Evolutionary conservation across 2,113 vertebrate species (phyloP).

Genomic region (Onychostruthus taczanowskii): DNA sequence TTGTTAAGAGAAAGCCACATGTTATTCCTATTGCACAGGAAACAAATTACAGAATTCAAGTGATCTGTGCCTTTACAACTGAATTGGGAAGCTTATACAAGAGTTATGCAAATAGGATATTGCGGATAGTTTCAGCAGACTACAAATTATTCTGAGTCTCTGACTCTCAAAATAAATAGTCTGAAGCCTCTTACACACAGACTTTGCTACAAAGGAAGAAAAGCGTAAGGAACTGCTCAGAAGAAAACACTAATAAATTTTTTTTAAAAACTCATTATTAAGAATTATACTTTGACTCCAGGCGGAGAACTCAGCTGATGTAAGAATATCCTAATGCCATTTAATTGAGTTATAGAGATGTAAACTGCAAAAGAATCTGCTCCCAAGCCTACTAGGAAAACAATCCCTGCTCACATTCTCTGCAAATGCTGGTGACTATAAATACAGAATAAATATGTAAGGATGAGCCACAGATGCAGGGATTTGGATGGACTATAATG

Average conservation of each 20-base stretch:
- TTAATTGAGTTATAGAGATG: constrained; percentile 49
- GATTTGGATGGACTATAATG: neutral
- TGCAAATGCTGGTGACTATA: constrained; percentile 6
- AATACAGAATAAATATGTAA: neutral
- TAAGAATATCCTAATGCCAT: constrained; percentile 47
- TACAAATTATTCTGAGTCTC: constrained; percentile 13
- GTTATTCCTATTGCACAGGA: neutral
- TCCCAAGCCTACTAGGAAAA: constrained; percentile 14
- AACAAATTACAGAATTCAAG: neutral
- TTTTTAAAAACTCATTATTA: neutral
- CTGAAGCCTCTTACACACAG: neutral
- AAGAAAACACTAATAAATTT: constrained; percentile 16
- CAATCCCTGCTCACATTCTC: neutral
- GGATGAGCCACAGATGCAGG: neutral
- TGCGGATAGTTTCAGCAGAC: neutral
- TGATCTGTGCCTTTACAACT: constrained; percentile 19
- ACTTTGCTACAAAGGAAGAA: neutral
- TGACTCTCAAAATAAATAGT: neutral
- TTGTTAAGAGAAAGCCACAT: neutral
- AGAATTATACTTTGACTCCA: neutral
- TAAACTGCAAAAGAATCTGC: neutral
- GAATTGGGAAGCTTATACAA: neutral
- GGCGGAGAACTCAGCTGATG: constrained; percentile 17
- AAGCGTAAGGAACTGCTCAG: neutral
- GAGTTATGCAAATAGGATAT: neutral